Conservation (phyloP, 2,888 invertebrate species). For the Creontiades dilutus region DNA sequence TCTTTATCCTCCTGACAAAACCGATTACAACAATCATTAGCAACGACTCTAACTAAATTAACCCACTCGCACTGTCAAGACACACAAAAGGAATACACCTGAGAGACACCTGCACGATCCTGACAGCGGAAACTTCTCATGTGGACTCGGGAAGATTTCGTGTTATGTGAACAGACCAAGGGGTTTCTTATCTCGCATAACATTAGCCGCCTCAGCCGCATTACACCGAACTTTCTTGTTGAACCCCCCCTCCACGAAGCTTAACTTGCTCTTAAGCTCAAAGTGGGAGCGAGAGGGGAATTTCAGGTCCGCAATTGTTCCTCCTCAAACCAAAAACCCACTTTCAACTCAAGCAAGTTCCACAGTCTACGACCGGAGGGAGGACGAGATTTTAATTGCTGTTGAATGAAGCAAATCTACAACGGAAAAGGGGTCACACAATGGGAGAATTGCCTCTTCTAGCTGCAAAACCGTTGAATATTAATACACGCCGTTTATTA, state of each 20-base stretch:
- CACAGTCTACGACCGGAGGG: not conserved
- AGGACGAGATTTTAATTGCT: conserved; percentile 19
- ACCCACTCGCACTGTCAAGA: not conserved
- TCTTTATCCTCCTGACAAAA: too few species aligned
- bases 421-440: not conserved
- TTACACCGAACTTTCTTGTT: conserved; percentile 10
- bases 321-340: conserved; percentile 25
- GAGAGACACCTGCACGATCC: not conserved
- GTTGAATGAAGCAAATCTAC: conserved; percentile 12
- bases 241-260: not conserved
- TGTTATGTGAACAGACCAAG: conserved; percentile 1
- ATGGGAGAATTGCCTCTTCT: too few species aligned
- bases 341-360: not conserved
- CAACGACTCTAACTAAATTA: too few species aligned
- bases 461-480: too few species aligned
- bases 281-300: not conserved
- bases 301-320: not conserved
- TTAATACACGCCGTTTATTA: too few species aligned
- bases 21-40: too few species aligned
- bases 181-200: conserved; percentile 13
- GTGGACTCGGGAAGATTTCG: not conserved
- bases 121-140: conserved; percentile 18
- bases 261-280: too few species aligned
- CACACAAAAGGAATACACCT: conserved; percentile 5
- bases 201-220: conserved; percentile 9